Base-by-base conservation (phyloP, 2,888 invertebrate genomes). In the Dysmachus trigonus region DNA sequence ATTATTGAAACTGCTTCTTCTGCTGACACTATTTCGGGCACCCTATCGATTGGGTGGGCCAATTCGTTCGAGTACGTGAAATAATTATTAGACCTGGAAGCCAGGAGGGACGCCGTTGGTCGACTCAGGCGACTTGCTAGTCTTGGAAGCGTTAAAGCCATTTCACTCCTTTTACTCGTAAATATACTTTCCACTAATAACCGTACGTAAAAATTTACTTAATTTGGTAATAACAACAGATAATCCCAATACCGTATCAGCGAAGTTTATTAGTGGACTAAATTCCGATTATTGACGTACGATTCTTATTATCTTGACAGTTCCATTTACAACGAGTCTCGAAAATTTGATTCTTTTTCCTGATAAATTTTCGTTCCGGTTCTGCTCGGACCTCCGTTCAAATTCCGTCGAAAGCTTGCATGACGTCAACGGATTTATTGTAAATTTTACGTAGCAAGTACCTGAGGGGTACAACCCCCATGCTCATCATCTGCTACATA, bases 1-100 rank as follows among this genome's bases (percentile, higher is more conserved):
- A 98, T 93, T 87, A 93, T 94, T 90, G 95, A 93, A 82, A 98
- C 95, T 1, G 97, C 98, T 90, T 97, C 95, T 86, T 96, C 95
- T 0, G 96, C 94, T 6, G 94, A 93, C 22, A 95, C 93, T 93
- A 94, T 95, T 91, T 95, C 95, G 0, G 97, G 97, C 87, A 95
- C 93, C 87, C 94, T 94, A 88, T 95, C 94, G 88, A 96, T 92
- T 15, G 97, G 96, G 92, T 97, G 96, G 53, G 97, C 94, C 72
- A 97, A 94, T 91, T 97, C 97, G 88, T 95, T 84, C 10, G 73
- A 15, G 51, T 86, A 86, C 5, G 85, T 81, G 13, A 71, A 79
- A 41, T 31, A 85, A 85, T 73, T 85, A 27, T 85, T 85, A 30
- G 47, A 13, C 13, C 74, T 27, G 6, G 18, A 35, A 35, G 38